A percentile compares a stretch with the other conserved stretches of the same genome.
These are phyloP conservation scores for Stenurella melanura DNA, from an alignment of 2,888 invertebrate genomes.

Conservation along the genomic window DNA sequence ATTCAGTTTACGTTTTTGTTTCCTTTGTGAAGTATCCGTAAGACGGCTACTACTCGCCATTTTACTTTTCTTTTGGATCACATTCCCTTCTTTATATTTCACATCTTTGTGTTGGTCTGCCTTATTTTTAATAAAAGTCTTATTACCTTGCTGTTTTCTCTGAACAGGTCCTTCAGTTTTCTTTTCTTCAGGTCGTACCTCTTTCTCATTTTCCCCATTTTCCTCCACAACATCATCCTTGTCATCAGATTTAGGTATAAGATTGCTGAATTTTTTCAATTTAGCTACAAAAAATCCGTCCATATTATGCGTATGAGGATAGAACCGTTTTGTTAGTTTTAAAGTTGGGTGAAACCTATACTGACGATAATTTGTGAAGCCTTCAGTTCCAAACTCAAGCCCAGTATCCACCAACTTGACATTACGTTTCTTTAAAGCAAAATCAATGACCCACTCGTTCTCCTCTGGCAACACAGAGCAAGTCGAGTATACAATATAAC, in stretches of 20 bases:
- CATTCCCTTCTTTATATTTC: slow-evolving; percentile 37
- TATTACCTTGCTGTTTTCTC: slow-evolving; percentile 43
- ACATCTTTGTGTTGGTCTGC: slow-evolving; percentile 29
- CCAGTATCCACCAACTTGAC: slow-evolving; percentile 96
- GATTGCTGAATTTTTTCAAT: slow-evolving; percentile 95
- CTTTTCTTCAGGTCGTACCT: slow-evolving; percentile 30
- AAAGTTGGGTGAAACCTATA: slow-evolving; percentile 88
- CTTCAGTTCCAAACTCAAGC: slow-evolving; percentile 95
- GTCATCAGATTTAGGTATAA: slow-evolving; percentile 68
- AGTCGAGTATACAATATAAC: slow-evolving; percentile 98
- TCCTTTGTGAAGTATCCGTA: not conserved
- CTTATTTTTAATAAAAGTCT: slow-evolving; percentile 8
- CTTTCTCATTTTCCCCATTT: slow-evolving; percentile 70
- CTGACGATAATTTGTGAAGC: slow-evolving; percentile 91
- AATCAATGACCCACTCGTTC: slow-evolving; percentile 98
- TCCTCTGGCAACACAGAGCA: slow-evolving; percentile 99
- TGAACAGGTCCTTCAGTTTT: slow-evolving; percentile 38
- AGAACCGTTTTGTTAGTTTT: slow-evolving; percentile 91
- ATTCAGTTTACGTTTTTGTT: not conserved
- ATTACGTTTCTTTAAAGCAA: slow-evolving; percentile 92
- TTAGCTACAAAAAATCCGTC: slow-evolving; percentile 99
- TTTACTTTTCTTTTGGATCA: slow-evolving; percentile 24
- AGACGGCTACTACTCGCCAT: slow-evolving; percentile 43
- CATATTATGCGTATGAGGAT: slow-evolving; percentile 99
- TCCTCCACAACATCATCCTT: slow-evolving; percentile 68